phyloP scores from a whole-genome alignment of 2,888 invertebrate species.

The Blera fallax region DNA sequence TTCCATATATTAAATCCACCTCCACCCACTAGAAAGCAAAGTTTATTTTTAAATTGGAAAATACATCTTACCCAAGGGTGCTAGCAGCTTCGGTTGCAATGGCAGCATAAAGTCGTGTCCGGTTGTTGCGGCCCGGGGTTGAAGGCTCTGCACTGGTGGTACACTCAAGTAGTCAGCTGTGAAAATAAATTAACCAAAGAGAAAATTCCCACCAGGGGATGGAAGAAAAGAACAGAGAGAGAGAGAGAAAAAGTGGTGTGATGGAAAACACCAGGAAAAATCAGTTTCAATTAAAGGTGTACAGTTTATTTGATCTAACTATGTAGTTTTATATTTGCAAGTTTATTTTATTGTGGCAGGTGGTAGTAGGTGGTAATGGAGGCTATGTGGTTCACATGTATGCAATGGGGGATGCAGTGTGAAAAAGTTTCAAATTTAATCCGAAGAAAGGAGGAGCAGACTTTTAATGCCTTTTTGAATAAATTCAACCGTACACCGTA shows the following conservation, averaged over 20 bases:
- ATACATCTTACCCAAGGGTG: conserved; percentile 79
- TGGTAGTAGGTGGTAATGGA: conserved; percentile 8
- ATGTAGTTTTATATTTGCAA: conserved; percentile 36
- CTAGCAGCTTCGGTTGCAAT: conserved; percentile 87
- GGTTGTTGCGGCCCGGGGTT: conserved; percentile 88
- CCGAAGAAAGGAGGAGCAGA: background rate
- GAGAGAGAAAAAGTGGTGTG: conserved; percentile 60
- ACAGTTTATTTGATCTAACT: conserved; percentile 49
- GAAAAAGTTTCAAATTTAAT: conserved; percentile 13
- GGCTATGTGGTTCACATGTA: conserved; percentile 10
- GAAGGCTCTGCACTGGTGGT: conserved; percentile 84
- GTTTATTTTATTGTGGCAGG: conserved; percentile 10
- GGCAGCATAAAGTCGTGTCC: conserved; percentile 88
- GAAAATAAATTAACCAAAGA: conserved; percentile 44
- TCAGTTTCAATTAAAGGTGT: conserved; percentile 69
- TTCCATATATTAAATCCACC: conserved; percentile 34
- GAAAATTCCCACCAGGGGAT: conserved; percentile 33
- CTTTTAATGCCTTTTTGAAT: conserved; percentile 9
- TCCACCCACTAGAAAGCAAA: conserved; percentile 57
- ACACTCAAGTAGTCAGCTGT: conserved; percentile 83
- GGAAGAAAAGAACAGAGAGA: background rate
- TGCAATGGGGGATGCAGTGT: conserved; percentile 11
- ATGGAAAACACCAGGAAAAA: conserved; percentile 63
- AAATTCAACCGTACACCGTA: conserved; percentile 5
- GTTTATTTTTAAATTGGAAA: conserved; percentile 62